A percentile compares a stretch with the other conserved stretches of the same genome.
These are phyloP conservation scores for Megatriorchis doriae DNA, from an alignment of 2,113 vertebrate genomes.

Conservation along the genomic window DNA sequence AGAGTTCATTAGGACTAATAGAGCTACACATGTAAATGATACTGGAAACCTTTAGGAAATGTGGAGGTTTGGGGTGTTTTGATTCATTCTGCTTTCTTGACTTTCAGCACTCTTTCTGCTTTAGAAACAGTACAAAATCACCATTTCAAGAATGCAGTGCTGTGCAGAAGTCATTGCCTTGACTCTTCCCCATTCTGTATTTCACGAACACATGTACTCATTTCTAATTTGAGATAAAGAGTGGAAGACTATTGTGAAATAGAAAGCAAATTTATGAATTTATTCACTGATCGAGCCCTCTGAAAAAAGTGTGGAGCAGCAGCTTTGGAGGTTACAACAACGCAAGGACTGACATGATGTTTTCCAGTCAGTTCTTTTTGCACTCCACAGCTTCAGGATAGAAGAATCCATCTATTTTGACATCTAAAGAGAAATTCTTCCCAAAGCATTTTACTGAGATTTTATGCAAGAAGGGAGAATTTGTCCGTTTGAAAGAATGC, in stretches of 20 bases:
- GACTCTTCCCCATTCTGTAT: background rate
- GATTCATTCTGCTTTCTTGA: background rate
- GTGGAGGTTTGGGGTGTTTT: background rate
- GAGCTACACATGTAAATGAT: background rate
- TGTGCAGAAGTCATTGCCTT: background rate
- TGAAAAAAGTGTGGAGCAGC: background rate
- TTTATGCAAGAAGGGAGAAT: background rate
- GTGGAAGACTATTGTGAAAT: background rate
- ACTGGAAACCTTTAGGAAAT: background rate
- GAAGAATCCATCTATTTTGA: background rate
- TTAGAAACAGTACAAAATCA: background rate
- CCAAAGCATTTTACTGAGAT: background rate
- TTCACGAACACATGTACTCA: background rate
- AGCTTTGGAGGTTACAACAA: background rate
- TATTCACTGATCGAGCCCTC: background rate
- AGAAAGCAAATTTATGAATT: background rate
- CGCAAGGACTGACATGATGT: background rate
- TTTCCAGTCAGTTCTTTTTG: background rate
- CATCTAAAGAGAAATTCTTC: background rate
- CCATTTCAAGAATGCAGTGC: background rate
- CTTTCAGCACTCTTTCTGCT: background rate
- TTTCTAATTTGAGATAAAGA: background rate
- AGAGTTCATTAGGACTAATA: background rate
- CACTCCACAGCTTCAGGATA: background rate
- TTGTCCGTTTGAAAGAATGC: background rate